Evolutionary conservation across 2,888 invertebrate genomes (phyloP).

Genomic region (Amphipyra tragopoginis): DNA sequence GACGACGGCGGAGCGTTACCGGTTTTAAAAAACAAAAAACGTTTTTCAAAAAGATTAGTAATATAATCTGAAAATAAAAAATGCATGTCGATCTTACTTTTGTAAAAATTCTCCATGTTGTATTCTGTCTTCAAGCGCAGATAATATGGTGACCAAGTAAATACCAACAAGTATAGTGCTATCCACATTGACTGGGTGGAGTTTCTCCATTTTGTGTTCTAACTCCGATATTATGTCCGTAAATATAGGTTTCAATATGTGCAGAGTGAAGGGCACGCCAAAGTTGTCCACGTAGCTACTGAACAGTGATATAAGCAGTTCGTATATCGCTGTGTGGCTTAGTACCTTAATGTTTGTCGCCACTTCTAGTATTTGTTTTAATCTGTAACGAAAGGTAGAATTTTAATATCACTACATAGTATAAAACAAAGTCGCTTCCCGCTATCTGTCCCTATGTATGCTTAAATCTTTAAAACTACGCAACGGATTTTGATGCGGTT

Average conservation of each 20-base stretch:
- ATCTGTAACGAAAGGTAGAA: conserved; percentile 71
- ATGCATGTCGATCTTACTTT: conserved; percentile 80
- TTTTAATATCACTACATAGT: too few relatives aligned
- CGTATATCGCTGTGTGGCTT: conserved; percentile 77
- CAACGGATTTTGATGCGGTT: too few relatives aligned
- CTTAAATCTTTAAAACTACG: too few relatives aligned
- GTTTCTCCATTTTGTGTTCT: conserved; percentile 91
- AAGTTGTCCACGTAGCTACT: conserved; percentile 91
- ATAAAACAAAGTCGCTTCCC: too few relatives aligned
- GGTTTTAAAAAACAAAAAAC: too few relatives aligned
- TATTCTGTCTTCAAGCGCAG: conserved; percentile 83
- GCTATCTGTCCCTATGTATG: too few relatives aligned
- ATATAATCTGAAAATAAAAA: neutral
- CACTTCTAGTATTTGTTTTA: conserved; percentile 81
- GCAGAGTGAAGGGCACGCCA: conserved; percentile 90
- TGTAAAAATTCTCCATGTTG: conserved; percentile 90
- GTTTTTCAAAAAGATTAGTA: too few relatives aligned
- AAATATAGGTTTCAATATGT: conserved; percentile 90
- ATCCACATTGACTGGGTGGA: conserved; percentile 86
- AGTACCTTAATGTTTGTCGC: conserved; percentile 75
- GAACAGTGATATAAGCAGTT: conserved; percentile 77
- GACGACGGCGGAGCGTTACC: too few relatives aligned
- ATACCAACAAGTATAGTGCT: conserved; percentile 90
- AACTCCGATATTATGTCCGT: conserved; percentile 89
- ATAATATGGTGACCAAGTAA: conserved; percentile 90